phyloP scores from a whole-genome alignment of 92 coral and sea anemone genomes.

The Epizoanthus rinbou region DNA sequence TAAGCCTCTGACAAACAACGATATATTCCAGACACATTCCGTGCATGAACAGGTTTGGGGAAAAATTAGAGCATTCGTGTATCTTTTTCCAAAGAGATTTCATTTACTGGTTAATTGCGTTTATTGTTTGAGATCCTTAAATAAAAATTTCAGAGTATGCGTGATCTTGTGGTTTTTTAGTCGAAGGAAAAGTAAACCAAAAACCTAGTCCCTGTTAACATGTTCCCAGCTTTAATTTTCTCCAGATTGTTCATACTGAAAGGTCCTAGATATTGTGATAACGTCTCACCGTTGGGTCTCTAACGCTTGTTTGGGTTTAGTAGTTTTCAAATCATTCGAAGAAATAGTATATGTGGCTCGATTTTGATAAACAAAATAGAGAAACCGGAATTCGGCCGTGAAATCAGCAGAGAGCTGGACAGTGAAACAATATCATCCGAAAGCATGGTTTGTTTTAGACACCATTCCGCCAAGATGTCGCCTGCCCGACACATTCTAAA shows the following conservation, averaged over 20 bases:
- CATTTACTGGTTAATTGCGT: conserved; percentile 47
- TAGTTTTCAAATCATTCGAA: conserved; percentile 36
- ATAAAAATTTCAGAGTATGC: conserved; percentile 33
- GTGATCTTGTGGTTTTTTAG: conserved; percentile 42
- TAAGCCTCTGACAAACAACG: conserved; percentile 85
- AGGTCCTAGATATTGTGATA: conserved; percentile 77
- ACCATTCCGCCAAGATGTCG: conserved; percentile 98
- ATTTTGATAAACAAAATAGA: conserved; percentile 81
- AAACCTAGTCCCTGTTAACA: not conserved
- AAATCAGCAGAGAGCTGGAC: conserved; percentile 70
- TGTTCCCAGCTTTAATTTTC: conserved; percentile 11
- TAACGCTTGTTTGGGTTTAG: conserved; percentile 44
- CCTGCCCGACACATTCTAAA: conserved; percentile 97
- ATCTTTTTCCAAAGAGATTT: conserved; percentile 61
- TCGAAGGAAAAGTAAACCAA: conserved; percentile 8
- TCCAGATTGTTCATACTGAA: conserved; percentile 71
- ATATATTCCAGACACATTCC: conserved; percentile 79
- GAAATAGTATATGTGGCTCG: conserved; percentile 45
- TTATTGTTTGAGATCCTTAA: conserved; percentile 29
- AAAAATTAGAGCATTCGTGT: conserved; percentile 59
- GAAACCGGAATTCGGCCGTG: conserved; percentile 81
- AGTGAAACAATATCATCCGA: conserved; percentile 90
- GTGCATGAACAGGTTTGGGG: conserved; percentile 45
- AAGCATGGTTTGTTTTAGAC: conserved; percentile 99
- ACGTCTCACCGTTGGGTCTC: conserved; percentile 53